phyloP scores from a whole-genome alignment of 92 coral and sea anemone genomes.

The Palythoa grandiflora region DNA sequence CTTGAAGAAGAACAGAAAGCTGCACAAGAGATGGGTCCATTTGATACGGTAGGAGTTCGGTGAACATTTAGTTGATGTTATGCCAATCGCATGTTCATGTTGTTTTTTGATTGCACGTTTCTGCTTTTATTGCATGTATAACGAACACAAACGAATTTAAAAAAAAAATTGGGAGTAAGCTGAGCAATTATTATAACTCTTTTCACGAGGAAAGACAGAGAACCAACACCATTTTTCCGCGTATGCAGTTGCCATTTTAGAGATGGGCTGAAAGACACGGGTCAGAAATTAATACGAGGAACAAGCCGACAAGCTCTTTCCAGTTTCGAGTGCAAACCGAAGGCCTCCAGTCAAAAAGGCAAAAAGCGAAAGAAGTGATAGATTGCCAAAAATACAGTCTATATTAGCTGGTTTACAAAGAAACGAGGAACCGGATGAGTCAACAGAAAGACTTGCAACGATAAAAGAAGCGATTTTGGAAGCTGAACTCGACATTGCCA shows the following conservation, averaged over 20 bases:
- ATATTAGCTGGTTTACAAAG: conserved; percentile 20
- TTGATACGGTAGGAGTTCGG: conserved; percentile 40
- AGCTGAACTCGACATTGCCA: conserved; percentile 12
- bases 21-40: conserved; percentile 43
- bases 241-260: conserved; percentile 72
- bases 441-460: conserved; percentile 26
- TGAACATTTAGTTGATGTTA: not conserved
- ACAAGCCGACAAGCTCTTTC: conserved; percentile 28
- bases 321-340: conserved; percentile 8
- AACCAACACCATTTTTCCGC: conserved; percentile 50
- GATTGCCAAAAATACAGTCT: conserved; percentile 8
- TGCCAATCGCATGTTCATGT: not conserved
- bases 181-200: conserved; percentile 17
- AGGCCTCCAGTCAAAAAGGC: not conserved
- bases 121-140: too few species aligned
- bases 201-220: conserved; percentile 56
- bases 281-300: conserved; percentile 50
- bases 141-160: conserved; percentile 10
- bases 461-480: conserved; percentile 10
- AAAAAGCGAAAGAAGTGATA: conserved; percentile 13
- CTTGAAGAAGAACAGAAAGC: conserved; percentile 39
- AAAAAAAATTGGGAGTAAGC: too few species aligned
- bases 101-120: not conserved
- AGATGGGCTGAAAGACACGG: conserved; percentile 60
- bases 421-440: conserved; percentile 48